Percentiles rank a stretch among this genome's conserved stretches.
phyloP scores from a whole-genome alignment of 2,113 vertebrate genomes.

The Epinephelus fuscoguttatus region DNA sequence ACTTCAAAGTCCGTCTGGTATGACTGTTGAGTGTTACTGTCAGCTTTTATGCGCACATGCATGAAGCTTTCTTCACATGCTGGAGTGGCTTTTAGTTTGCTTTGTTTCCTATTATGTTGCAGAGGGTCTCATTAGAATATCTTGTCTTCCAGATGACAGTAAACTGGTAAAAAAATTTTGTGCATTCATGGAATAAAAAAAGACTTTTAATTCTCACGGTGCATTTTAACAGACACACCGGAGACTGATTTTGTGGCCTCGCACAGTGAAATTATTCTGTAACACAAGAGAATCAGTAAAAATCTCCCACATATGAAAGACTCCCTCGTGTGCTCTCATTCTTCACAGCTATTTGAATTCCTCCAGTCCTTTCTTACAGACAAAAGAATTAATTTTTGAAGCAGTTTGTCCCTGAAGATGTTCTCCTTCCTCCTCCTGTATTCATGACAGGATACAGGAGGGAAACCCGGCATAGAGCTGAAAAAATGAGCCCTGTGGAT shows the following conservation, averaged over 20 bases:
- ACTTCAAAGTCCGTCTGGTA: background rate
- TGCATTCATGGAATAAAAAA: background rate
- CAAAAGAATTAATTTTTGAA: background rate
- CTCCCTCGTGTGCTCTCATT: background rate
- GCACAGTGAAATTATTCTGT: background rate
- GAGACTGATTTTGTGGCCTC: background rate
- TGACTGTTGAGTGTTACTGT: background rate
- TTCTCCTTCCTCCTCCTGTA: slow-evolving; percentile 11
- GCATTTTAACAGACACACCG: background rate
- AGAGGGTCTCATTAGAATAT: background rate
- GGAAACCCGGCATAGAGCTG: background rate
- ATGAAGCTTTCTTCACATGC: background rate
- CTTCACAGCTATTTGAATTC: background rate
- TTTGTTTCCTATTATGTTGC: background rate
- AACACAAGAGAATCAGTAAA: slow-evolving; percentile 11
- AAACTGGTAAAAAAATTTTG: background rate
- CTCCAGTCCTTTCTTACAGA: background rate
- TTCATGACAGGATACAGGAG: slow-evolving; percentile 14
- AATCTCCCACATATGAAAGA: background rate
- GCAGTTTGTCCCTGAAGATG: slow-evolving; percentile 18
- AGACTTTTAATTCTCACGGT: background rate
- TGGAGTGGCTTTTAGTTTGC: background rate
- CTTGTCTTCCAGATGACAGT: background rate
- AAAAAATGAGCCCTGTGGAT: background rate
- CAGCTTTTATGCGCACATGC: background rate